These are phyloP conservation scores for Leptopilina drosophilae DNA, from an alignment of 2,888 invertebrate genomes.

Conservation along the genomic window DNA sequence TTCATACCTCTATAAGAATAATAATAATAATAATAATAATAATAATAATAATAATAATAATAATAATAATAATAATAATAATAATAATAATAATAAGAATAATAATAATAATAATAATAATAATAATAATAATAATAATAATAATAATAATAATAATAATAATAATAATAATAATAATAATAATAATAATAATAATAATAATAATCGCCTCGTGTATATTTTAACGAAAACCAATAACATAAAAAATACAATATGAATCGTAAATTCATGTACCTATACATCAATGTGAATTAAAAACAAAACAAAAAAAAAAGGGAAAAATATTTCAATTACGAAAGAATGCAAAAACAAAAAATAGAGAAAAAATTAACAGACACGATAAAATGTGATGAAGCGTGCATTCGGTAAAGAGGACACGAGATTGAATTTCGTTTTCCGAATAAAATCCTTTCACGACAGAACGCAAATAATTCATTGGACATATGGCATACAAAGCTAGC, in stretches of 20 bases:
- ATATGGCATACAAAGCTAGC: conserved; percentile 31
- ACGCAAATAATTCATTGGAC: conserved; percentile 10
- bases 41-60: too few species aligned
- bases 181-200: too few species aligned
- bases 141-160: too few species aligned
- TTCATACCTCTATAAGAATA: too few species aligned
- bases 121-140: too few species aligned
- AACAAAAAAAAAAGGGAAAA: neutral
- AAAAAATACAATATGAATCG: too few species aligned
- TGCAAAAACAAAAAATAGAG: neutral
- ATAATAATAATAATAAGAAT: too few species aligned
- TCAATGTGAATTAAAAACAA: neutral
- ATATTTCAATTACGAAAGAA: conserved; percentile 2
- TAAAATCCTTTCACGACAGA: conserved; percentile 33
- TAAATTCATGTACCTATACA: neutral
- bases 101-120: too few species aligned
- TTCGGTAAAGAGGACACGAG: conserved; percentile 11
- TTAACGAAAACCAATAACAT: too few species aligned
- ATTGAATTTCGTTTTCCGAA: conserved; percentile 12
- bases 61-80: too few species aligned
- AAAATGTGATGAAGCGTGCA: conserved; percentile 10
- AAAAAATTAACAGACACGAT: neutral
- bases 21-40: too few species aligned
- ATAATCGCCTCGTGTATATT: neutral
- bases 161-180: too few species aligned